Percentiles rank a stretch among this genome's conserved stretches.
phyloP scores from a whole-genome alignment of 2,113 vertebrate genomes.

The Peromyscus maniculatus region DNA sequence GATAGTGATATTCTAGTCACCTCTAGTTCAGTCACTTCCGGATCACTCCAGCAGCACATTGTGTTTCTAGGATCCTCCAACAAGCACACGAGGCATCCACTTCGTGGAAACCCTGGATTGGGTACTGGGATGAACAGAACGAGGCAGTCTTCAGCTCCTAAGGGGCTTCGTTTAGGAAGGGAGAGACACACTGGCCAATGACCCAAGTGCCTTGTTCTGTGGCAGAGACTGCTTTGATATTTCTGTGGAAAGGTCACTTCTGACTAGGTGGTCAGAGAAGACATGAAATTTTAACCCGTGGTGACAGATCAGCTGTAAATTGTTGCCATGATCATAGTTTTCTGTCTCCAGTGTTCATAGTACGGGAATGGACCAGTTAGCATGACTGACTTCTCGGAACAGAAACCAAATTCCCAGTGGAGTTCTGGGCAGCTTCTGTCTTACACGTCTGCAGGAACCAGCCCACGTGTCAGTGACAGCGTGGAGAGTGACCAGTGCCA shows the following conservation, averaged over 20 bases:
- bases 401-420: not conserved
- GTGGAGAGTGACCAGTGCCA: not conserved
- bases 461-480: not conserved
- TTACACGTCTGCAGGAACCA: not conserved
- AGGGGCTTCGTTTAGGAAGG: not conserved
- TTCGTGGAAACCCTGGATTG: not conserved
- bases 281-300: not conserved
- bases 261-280: not conserved
- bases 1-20: not conserved
- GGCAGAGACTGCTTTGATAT: not conserved
- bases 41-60: not conserved
- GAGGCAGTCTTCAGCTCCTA: not conserved
- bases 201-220: not conserved
- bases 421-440: constrained; percentile 27
- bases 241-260: constrained; percentile 55
- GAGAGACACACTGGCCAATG: not conserved
- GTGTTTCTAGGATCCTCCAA: constrained; percentile 11
- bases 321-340: not conserved
- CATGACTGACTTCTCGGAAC: not conserved
- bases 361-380: not conserved
- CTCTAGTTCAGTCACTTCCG: not conserved
- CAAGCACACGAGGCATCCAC: not conserved
- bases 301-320: constrained; percentile 7
- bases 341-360: not conserved
- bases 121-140: not conserved